These are phyloP conservation scores for Orientallactaga sibirica DNA, from an alignment of 2,797 vertebrate species.

Conservation along the genomic window DNA sequence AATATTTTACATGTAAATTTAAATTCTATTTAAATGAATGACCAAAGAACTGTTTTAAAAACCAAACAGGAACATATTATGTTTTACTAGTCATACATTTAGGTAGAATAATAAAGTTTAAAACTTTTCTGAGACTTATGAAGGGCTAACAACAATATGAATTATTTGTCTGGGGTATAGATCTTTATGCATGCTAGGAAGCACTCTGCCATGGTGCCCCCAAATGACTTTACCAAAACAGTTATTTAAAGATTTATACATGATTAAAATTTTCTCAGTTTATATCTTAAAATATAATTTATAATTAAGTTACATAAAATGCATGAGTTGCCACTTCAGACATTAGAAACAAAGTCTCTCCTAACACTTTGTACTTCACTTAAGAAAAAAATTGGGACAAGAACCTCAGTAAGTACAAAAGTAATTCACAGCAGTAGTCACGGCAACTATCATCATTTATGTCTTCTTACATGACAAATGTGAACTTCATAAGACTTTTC, in stretches of 20 bases:
- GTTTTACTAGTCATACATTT: slow-evolving; percentile 6
- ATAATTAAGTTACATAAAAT: slow-evolving; percentile 44
- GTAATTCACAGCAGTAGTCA: slow-evolving; percentile 34
- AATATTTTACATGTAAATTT: neutral
- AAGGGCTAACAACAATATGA: neutral
- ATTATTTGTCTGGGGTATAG: neutral
- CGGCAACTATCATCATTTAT: neutral
- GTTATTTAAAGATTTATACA: neutral
- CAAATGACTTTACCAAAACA: neutral
- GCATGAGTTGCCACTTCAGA: neutral
- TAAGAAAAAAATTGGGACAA: neutral
- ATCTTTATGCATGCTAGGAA: neutral
- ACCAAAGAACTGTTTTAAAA: neutral
- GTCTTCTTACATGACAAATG: slow-evolving; percentile 15
- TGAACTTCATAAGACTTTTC: slow-evolving; percentile 34
- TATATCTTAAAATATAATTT: slow-evolving; percentile 37
- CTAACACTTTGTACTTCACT: neutral
- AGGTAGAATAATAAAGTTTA: neutral
- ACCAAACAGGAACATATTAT: neutral
- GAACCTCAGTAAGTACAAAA: slow-evolving; percentile 3
- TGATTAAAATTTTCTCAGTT: slow-evolving; percentile 4
- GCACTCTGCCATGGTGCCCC: no score
- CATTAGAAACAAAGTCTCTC: slow-evolving; percentile 33
- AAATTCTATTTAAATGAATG: slow-evolving; percentile 1
- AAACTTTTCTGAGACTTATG: neutral